Percentiles rank a stretch among this genome's conserved stretches.
Evolutionary conservation across 1,140 invertebrate species (phyloP).

Genomic region (Cyclargus thomasi): DNA sequence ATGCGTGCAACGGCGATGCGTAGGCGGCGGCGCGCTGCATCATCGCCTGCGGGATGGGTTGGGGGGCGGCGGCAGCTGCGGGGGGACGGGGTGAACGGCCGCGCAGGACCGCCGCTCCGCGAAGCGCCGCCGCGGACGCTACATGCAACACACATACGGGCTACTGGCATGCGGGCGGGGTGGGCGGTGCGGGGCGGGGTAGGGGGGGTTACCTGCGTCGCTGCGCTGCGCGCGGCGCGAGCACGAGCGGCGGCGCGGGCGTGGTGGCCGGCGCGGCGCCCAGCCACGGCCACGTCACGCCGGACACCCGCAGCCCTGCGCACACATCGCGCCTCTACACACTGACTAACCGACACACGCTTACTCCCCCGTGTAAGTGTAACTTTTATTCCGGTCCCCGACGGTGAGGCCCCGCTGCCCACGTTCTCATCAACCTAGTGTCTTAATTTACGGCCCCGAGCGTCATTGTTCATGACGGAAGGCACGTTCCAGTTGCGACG

Average conservation of each 20-base stretch:
- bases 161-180: constrained; percentile 62
- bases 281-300: constrained; percentile 76
- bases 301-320: constrained; percentile 78
- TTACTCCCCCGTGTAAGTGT: background rate
- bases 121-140: constrained; percentile 36
- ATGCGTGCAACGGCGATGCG: constrained; percentile 78
- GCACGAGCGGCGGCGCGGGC: constrained; percentile 72
- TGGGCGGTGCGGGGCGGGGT: constrained; percentile 67
- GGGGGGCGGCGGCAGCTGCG: constrained; percentile 63
- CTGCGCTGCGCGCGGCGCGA: constrained; percentile 71
- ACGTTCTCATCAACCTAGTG: background rate
- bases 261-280: constrained; percentile 73
- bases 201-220: constrained; percentile 72
- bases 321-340: constrained; percentile 63
- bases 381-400: background rate
- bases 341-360: constrained; percentile 32
- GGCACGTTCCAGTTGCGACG: background rate
- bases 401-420: background rate
- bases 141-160: constrained; percentile 43
- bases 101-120: constrained; percentile 49
- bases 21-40: constrained; percentile 55
- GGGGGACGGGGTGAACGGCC: constrained; percentile 36
- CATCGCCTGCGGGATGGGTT: constrained; percentile 77
- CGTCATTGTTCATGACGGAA: background rate
- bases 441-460: background rate